These are phyloP conservation scores for Tetragnatha montana DNA, from an alignment of 2,888 invertebrate genomes.

Conservation along the genomic window DNA sequence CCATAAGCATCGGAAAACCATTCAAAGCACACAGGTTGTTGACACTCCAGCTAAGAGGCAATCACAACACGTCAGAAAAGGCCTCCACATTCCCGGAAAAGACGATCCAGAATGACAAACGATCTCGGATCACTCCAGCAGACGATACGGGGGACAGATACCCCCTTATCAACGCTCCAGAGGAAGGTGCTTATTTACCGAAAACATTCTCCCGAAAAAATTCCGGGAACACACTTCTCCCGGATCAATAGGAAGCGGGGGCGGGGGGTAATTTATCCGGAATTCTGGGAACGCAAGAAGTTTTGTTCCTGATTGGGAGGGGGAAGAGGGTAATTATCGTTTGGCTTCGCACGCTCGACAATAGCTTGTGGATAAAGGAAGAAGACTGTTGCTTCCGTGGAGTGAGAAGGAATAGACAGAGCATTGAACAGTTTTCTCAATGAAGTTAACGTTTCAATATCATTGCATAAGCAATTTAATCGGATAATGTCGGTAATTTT, in stretches of 20 bases:
- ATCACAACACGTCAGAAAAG: too few relatives aligned
- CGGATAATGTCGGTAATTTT: too few relatives aligned
- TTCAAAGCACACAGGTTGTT: too few relatives aligned
- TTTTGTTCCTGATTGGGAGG: background rate
- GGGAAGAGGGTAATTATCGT: background rate
- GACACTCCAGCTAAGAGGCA: too few relatives aligned
- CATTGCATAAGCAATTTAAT: too few relatives aligned
- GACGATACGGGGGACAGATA: background rate
- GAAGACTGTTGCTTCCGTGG: background rate
- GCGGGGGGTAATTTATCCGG: background rate
- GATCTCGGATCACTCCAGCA: background rate
- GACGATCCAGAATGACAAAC: background rate
- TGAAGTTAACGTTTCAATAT: too few relatives aligned
- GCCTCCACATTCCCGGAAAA: background rate
- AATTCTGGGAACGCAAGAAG: background rate
- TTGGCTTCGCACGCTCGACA: background rate
- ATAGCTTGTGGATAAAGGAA: background rate
- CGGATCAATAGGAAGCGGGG: background rate
- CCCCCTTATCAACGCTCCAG: background rate
- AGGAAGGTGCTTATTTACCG: background rate
- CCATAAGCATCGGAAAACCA: too few relatives aligned
- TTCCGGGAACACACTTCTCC: background rate
- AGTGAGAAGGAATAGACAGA: background rate
- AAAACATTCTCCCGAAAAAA: background rate
- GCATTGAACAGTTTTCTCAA: too few relatives aligned